Base-by-base conservation (phyloP, 2,888 invertebrate species). In the Acanthococcus lagerstroemiae region DNA sequence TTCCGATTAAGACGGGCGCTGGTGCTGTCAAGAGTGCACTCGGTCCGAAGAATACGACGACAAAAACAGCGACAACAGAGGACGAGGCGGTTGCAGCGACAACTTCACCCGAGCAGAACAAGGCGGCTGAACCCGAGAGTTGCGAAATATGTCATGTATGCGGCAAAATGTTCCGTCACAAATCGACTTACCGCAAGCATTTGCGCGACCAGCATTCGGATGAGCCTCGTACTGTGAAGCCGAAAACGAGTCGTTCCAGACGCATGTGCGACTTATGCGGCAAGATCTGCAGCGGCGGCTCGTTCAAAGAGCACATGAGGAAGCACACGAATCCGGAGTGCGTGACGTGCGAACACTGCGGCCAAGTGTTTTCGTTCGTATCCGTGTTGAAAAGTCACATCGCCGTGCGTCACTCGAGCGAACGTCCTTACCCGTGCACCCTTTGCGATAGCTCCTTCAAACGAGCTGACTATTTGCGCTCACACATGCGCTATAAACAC, bases 181-280 rank as follows among this genome's bases (percentile, higher is more conserved):
- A 3, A 2, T 52, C 52, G 21, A 63, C 48, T 24, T 44, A 21
- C 22, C 21, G 63, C 2, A 52, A 54, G 15, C 63, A 63, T 37
- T 5, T 54, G 17, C 27, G 44, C 27, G 50, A 54, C 54, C 9
- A 22, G 5, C 63, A 63, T 24, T 22, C 63, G 2, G n/a, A 50
- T 2, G 44, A 54, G 9, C 22, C 52, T n/a, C 50, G 26, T 22
- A 24, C 37, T 21, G 45, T 21, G 1, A 52, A 63, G 19, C n/a
- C 22, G 4, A 24, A 15, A 9, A 48, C 37, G n/a, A 1, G 21
- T 9, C 27, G 63, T 6, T 6, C 63, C 4, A 7, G 22, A 1
- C 52, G 44, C 30, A 63, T 63, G 63, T 63, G 63, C 44, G 63
- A 63, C 5, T 22, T 54, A 7, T 63, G 63, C 19, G 63, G 63